A percentile compares a stretch with the other conserved stretches of the same genome.
Conservation (phyloP, 2,797 vertebrate genomes). For the Merluccius polli region DNA sequence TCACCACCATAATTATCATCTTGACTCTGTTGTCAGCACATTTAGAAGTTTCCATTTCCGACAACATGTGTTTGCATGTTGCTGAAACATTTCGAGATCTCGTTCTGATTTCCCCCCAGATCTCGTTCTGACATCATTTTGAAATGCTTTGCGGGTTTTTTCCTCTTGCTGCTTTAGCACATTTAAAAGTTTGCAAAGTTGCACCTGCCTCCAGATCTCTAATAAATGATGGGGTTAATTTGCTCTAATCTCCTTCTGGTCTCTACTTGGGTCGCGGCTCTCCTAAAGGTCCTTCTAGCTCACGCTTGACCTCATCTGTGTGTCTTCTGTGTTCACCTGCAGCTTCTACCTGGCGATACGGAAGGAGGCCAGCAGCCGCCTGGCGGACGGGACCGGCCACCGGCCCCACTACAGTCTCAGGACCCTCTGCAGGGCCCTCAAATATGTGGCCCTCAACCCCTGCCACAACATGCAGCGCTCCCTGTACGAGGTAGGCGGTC, state of each 20-base stretch:
- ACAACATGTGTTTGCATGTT: too few species aligned
- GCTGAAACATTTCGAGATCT: too few species aligned
- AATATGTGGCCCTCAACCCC: slow-evolving; percentile 83
- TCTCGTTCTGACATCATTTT: too few species aligned
- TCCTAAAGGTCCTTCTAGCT: neutral
- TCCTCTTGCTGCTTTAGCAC: too few species aligned
- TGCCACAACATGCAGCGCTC: slow-evolving; percentile 87
- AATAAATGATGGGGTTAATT: too few species aligned
- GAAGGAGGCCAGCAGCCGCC: slow-evolving; percentile 74
- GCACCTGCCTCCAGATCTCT: too few species aligned
- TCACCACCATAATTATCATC: too few species aligned
- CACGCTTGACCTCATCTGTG: neutral
- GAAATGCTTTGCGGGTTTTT: too few species aligned
- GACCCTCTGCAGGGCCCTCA: slow-evolving; percentile 89
- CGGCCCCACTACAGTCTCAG: slow-evolving; percentile 93
- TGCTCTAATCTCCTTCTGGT: neutral
- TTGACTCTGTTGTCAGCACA: too few species aligned
- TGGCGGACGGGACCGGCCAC: slow-evolving; percentile 91
- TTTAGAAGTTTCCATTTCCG: too few species aligned
- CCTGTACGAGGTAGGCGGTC: slow-evolving; percentile 84
- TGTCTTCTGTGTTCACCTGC: slow-evolving; percentile 22
- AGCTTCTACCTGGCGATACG: slow-evolving; percentile 91
- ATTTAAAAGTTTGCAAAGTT: too few species aligned
- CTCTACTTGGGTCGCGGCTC: neutral
- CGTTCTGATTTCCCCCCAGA: too few species aligned